These are phyloP conservation scores for Clivina fossor DNA, from an alignment of 2,888 invertebrate species.

Conservation along the genomic window DNA sequence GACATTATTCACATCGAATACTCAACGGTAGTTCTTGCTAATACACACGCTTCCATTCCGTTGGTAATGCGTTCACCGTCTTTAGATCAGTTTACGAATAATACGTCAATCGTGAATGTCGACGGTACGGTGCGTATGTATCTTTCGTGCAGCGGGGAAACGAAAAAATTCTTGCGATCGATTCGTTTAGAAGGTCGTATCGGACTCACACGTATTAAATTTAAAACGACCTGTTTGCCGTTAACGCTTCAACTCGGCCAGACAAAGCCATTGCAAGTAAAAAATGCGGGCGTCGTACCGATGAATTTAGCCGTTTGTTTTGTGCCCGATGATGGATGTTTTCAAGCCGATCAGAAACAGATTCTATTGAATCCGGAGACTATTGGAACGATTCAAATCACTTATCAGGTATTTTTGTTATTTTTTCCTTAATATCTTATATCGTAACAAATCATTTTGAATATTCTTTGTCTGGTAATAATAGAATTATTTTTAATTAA, in stretches of 20 bases:
- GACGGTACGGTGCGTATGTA: neutral
- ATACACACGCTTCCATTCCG: constrained; percentile 4
- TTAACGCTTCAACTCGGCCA: constrained; percentile 11
- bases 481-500: too few relatives aligned
- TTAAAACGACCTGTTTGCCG: constrained; percentile 19
- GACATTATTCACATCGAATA: too few relatives aligned
- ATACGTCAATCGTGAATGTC: neutral
- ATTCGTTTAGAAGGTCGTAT: constrained; percentile 5
- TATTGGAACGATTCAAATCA: too few relatives aligned
- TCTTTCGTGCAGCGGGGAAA: neutral
- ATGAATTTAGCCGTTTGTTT: constrained; percentile 14
- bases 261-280: constrained; percentile 17
- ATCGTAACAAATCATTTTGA: too few relatives aligned
- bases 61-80: neutral
- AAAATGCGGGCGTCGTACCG: constrained; percentile 21
- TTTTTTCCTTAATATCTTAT: too few relatives aligned
- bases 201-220: constrained; percentile 21
- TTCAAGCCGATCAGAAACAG: too few relatives aligned
- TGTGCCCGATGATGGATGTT: too few relatives aligned
- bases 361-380: too few relatives aligned
- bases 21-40: neutral
- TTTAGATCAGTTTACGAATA: neutral
- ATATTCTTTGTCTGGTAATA: too few relatives aligned
- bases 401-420: too few relatives aligned
- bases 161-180: constrained; percentile 5